Base-by-base conservation (phyloP, 2,888 invertebrate species). In the Papilio elwesi region DNA sequence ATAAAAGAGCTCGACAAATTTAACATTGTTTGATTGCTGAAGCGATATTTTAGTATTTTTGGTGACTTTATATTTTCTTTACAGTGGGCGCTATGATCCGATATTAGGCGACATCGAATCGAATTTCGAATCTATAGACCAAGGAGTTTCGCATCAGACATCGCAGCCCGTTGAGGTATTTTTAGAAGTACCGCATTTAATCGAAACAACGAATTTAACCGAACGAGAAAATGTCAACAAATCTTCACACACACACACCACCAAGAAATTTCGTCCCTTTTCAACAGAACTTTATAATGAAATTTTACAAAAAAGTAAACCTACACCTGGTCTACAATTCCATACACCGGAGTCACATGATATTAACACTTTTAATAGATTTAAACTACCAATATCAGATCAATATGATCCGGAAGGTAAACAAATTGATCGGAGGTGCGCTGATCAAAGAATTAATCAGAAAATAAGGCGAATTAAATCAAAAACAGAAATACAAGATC, bases 41-140 rank as follows among this genome's bases (percentile, higher is more conserved):
- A 48, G 47, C 16, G 26, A 8, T 36, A 38, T 76, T 73, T 43
- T n/a, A 67, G 51, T 68, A 15, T 70, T 74, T 12, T 76, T 62
- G n/a, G 26, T 26, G 26, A 26, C 26, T 26, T 26, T 26, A 2
- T 26, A n/a, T 70, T 69, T 81, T 81, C 76, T 85, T 76, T 82
- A 0, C 88, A 93, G 93, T 83, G 93, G 92, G 78, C 91, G 89
- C 68, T 91, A 92, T 90, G 91, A 91, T 81, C 90, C 90, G 77
- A 89, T 91, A 63, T 79, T 91, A 76, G 91, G 92, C 88, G 89
- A 92, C 74, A 85, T 82, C 79, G 91, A 91, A 82, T 85, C 86
- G 76, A 82, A 87, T 36, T 89, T 85, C 88, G 88, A 90, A 75
- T 80, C 82, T 78, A 85, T 85, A 85, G 89, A 90, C 80, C 87